Percentiles rank a stretch among this genome's conserved stretches.
Conservation (phyloP, 2,888 invertebrate genomes). For the Apodemia duryi region DNA sequence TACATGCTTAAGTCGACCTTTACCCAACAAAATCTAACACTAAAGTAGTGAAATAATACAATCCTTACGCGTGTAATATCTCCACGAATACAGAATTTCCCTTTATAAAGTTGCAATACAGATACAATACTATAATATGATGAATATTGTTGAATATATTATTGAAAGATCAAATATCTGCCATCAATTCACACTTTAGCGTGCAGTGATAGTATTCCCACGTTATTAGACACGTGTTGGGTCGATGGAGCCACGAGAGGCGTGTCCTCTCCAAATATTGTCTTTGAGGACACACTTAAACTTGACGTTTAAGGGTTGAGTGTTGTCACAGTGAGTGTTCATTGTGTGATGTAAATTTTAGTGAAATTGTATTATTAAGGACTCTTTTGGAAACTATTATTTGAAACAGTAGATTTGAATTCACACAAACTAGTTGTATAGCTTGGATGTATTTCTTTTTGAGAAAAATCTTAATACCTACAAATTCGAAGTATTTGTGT, state of each 20-base stretch:
- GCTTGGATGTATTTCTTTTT: neutral
- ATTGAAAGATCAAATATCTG: conserved; percentile 26
- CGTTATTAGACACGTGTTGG: conserved; percentile 63
- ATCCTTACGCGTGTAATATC: no score
- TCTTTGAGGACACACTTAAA: conserved; percentile 69
- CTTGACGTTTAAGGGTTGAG: conserved; percentile 62
- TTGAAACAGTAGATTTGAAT: neutral
- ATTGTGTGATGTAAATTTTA: conserved; percentile 33
- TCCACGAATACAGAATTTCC: no score
- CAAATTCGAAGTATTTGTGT: no score
- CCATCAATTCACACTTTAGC: conserved; percentile 58
- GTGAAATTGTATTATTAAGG: conserved; percentile 29
- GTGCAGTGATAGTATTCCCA: conserved; percentile 58
- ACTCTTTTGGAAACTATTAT: conserved; percentile 17
- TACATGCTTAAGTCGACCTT: no score
- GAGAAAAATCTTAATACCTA: no score
- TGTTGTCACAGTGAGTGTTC: conserved; percentile 45
- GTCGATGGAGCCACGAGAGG: conserved; percentile 44
- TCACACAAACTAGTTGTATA: neutral
- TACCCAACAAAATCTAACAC: no score
- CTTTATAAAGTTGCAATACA: neutral
- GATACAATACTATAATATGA: neutral
- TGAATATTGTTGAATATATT: conserved; percentile 11
- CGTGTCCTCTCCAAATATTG: conserved; percentile 73
- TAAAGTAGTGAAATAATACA: no score